phyloP scores from a whole-genome alignment of 1,140 invertebrate species.

The Anoplolepis gracilipes region DNA sequence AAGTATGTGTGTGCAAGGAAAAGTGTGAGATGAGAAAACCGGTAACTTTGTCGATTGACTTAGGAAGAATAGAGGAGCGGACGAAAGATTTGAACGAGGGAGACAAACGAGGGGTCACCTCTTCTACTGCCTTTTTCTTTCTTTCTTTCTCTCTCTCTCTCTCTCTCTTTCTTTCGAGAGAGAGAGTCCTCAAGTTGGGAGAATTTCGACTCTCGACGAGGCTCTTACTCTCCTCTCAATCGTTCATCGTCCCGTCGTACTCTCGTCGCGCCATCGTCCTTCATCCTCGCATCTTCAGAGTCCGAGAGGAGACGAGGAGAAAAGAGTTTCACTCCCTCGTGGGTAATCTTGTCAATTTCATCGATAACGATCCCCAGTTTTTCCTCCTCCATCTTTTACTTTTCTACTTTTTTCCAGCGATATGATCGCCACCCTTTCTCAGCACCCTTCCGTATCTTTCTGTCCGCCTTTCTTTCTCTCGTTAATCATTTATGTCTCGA shows the following conservation, averaged over 20 bases:
- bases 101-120: constrained; percentile 62
- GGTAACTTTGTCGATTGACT: constrained; percentile 46
- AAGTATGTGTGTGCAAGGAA: constrained; percentile 3
- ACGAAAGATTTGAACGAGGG: constrained; percentile 61
- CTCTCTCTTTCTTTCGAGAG: constrained; percentile 34
- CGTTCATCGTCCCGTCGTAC: constrained; percentile 19
- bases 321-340: neutral
- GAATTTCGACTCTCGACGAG: constrained; percentile 67
- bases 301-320: neutral
- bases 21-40: constrained; percentile 34
- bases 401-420: neutral
- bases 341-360: neutral
- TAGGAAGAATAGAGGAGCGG: constrained; percentile 43
- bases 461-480: constrained; percentile 47
- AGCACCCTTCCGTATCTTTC: constrained; percentile 45
- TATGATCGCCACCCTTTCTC: constrained; percentile 32
- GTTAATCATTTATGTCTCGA: constrained; percentile 14
- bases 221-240: constrained; percentile 43
- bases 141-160: neutral
- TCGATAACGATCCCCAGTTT: neutral
- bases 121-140: neutral
- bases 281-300: constrained; percentile 32
- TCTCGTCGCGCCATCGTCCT: constrained; percentile 44
- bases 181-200: constrained; percentile 57
- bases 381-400: constrained; percentile 34